Evolutionary conservation across 2,113 vertebrate genomes (phyloP).

Genomic region (Cranoglanis bouderius): DNA sequence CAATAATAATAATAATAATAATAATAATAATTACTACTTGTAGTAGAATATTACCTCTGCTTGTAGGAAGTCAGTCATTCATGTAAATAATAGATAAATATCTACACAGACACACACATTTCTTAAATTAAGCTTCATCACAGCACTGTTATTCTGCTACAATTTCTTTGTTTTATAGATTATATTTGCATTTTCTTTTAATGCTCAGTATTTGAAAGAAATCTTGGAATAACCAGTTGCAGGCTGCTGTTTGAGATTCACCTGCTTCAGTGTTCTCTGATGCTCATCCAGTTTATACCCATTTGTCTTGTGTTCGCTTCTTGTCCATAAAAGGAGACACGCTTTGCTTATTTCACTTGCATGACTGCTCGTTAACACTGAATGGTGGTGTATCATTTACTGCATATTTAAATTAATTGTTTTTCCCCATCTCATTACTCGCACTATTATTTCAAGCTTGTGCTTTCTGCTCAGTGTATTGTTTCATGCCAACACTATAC

Average conservation of each 20-base stretch:
- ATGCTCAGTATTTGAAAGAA: slow-evolving; percentile 37
- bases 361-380: background rate
- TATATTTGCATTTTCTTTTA: slow-evolving; percentile 19
- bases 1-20: no score
- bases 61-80: background rate
- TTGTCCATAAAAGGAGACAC: slow-evolving; percentile 18
- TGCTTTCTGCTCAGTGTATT: slow-evolving; percentile 43
- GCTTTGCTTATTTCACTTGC: background rate
- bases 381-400: background rate
- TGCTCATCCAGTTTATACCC: background rate
- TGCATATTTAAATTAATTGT: background rate
- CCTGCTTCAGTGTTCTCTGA: slow-evolving; percentile 32
- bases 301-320: background rate
- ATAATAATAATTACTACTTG: no score
- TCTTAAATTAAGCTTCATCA: slow-evolving; percentile 28
- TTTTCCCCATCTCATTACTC: background rate
- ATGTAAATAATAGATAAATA: background rate
- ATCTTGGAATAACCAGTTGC: slow-evolving; percentile 55
- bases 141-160: slow-evolving; percentile 53
- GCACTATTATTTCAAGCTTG: slow-evolving; percentile 10
- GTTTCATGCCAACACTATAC: background rate
- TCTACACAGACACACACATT: slow-evolving; percentile 19
- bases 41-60: slow-evolving; percentile 19
- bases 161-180: slow-evolving; percentile 49
- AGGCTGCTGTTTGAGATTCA: slow-evolving; percentile 61